These are phyloP conservation scores for Campylomormyrus tamandua DNA, from an alignment of 2,113 vertebrate species.

Conservation along the genomic window DNA sequence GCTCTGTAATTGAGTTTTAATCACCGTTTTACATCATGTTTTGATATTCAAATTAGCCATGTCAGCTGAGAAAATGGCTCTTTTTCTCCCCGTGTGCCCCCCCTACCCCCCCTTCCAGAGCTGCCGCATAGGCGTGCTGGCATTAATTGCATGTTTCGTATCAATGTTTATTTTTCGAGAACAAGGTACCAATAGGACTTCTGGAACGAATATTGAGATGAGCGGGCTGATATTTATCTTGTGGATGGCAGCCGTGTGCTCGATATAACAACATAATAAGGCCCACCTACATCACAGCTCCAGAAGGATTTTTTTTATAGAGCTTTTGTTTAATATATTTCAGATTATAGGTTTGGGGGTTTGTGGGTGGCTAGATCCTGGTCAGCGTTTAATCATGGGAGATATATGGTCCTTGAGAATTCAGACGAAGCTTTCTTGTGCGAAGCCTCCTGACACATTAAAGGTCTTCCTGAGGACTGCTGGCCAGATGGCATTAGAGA, in stretches of 20 bases:
- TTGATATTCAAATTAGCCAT: conserved; percentile 22
- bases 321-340: neutral
- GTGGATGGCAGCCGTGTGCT: neutral
- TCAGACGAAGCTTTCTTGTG: neutral
- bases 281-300: neutral
- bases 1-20: conserved; percentile 21
- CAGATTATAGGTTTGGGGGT: neutral
- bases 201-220: neutral
- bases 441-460: neutral
- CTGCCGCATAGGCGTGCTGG: neutral
- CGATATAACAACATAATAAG: neutral
- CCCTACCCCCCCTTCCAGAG: neutral
- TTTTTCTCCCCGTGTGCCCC: neutral
- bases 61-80: conserved; percentile 11
- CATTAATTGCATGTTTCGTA: conserved; percentile 17
- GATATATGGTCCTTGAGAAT: neutral
- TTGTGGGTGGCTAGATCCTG: neutral
- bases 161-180: neutral
- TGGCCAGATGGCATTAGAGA: neutral
- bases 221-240: neutral
- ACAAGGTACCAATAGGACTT: conserved; percentile 6
- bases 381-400: neutral
- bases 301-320: neutral
- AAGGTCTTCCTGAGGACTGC: neutral
- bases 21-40: conserved; percentile 20